Base-by-base conservation (phyloP, 2,113 vertebrate genomes). In the Trochalopteron elliotii region DNA sequence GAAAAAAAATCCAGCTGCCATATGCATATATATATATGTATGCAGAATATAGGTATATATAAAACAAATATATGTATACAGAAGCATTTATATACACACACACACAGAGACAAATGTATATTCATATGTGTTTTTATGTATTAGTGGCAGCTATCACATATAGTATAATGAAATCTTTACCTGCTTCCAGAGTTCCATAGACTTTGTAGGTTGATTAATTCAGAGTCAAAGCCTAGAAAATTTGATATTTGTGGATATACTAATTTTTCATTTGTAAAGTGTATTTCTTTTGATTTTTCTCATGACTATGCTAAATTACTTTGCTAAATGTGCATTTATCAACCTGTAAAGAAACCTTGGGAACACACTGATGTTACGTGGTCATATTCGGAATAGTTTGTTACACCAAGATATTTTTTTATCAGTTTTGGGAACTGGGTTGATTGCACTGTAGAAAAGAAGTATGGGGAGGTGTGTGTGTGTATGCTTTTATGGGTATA, bases 261-360 rank as follows among this genome's bases (percentile, higher is more conserved):
- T 92, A 22, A 74, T 84, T 95, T 93, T 97, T 90, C 28, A 72
- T 90, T 92, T 94, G 9, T 80, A 72, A 95, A 94, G 23, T 64
- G 49, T n/a, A 59, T 93, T 94, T 69, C 75, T 82, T 96, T 33
- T 57, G 84, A 77, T 78, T 64, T 83, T 96, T 91, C 76, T 88
- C 84, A 45, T 74, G 17, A 64, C 57, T 75, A 3, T 56, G 59
- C 27, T 76, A 72, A 91, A 83, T 45, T 45, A 53, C 55, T 88
- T 93, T 45, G 57, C 49, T 77, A 89, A 93, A 80, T 49, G 10
- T 86, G 17, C 65, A 35, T 90, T 85, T 94, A 83, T 45, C 31
- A 93, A 95, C 65, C 70, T 92, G 35, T 85, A 95, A 93, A 94
- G 94, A 93, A 72, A 40, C 0, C 52, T 87, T 79, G 28, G 45